Evolutionary conservation across 2,797 vertebrate genomes (phyloP).

Genomic region (Spondyliosoma cantharus): DNA sequence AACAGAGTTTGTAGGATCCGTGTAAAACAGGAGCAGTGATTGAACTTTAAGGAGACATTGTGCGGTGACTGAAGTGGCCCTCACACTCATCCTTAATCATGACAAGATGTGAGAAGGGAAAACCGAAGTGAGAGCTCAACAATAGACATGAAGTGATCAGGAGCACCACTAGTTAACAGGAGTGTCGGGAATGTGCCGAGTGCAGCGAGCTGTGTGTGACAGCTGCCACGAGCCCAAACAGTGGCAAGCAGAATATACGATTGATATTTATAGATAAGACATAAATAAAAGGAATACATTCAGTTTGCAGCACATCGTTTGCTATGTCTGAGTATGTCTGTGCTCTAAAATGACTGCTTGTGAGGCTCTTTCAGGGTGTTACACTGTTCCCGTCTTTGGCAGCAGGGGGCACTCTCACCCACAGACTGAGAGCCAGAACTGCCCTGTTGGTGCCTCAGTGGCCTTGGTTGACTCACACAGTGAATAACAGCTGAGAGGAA

Average conservation of each 20-base stretch:
- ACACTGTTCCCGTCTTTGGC: conserved; percentile 39
- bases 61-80: conserved; percentile 41
- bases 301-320: neutral
- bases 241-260: neutral
- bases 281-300: neutral
- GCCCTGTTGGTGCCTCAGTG: conserved; percentile 41
- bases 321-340: neutral
- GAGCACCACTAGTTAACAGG: conserved; percentile 9
- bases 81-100: conserved; percentile 23
- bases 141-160: conserved; percentile 34
- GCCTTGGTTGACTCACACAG: conserved; percentile 35
- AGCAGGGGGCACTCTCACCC: conserved; percentile 64
- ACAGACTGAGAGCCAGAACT: conserved; percentile 25
- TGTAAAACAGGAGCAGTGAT: conserved; percentile 1
- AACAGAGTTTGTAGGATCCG: neutral
- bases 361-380: neutral
- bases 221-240: neutral
- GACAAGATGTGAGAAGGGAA: conserved; percentile 53
- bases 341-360: neutral
- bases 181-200: conserved; percentile 33
- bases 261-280: neutral
- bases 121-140: conserved; percentile 50
- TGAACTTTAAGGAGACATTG: conserved; percentile 3
- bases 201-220: conserved; percentile 4
- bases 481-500: conserved; percentile 53